A percentile compares a stretch with the other conserved stretches of the same genome.
These are phyloP conservation scores for Leucoraja erinaceus DNA, from an alignment of 2,113 vertebrate genomes.

Conservation along the genomic window DNA sequence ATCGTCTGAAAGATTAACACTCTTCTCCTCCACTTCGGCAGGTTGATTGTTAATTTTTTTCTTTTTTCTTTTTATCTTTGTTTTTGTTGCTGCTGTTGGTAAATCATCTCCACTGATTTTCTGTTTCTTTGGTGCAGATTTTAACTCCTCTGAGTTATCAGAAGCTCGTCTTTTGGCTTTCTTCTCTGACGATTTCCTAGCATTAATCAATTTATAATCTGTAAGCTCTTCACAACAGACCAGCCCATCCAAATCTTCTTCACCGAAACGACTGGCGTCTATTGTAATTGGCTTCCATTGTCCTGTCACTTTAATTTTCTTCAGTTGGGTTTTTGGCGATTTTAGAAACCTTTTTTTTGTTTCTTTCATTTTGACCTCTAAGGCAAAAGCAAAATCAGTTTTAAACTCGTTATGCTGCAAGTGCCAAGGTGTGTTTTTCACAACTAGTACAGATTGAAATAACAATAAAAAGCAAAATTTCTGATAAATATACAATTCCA, in stretches of 20 bases:
- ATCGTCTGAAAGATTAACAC: not conserved
- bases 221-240: conserved; percentile 89
- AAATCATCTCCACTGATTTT: conserved; percentile 38
- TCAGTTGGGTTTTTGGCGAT: conserved; percentile 49
- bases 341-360: conserved; percentile 48
- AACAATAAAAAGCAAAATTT: not conserved
- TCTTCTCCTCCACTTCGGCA: not conserved
- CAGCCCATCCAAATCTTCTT: conserved; percentile 73
- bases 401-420: not conserved
- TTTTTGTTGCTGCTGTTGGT: conserved; percentile 16
- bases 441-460: not conserved
- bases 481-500: not conserved
- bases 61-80: conserved; percentile 48
- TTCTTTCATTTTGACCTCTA: conserved; percentile 63
- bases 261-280: conserved; percentile 72
- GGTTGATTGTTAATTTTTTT: not conserved
- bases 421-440: not conserved
- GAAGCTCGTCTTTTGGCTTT: conserved; percentile 59
- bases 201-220: conserved; percentile 69
- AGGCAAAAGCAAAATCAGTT: not conserved
- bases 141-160: conserved; percentile 36
- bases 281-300: conserved; percentile 75
- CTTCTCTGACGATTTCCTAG: conserved; percentile 49
- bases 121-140: conserved; percentile 47
- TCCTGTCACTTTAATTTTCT: conserved; percentile 70